Evolutionary conservation across 2,113 vertebrate genomes (phyloP), one percentile per base, ranked within the genome.

Genomic region (Gambusia affinis): DNA sequence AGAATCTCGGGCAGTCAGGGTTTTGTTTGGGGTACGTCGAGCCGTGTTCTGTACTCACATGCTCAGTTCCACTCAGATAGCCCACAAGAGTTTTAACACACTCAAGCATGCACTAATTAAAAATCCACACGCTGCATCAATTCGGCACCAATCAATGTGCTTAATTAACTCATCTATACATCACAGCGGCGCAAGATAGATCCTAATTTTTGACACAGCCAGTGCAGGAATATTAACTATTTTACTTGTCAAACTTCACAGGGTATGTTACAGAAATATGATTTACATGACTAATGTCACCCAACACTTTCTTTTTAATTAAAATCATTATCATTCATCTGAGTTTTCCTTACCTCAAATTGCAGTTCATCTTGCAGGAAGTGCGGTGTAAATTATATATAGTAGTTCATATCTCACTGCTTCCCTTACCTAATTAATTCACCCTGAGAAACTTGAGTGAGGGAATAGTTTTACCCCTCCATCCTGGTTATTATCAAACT

Each of bases 161-260:
- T 85, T 93, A 88, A 93, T 94, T 88, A 92, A 92, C 89, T 85
- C 86, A 88, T 93, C 92, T 80, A 88, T 92, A 91, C 86, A 91
- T 93, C 89, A 93, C 73, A 30, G 19, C 51, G 19, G 84, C 73
- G 37, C 71, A 83, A 60, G 75, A 39, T 39, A 42, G 64, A 78
- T 54, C 67, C 6, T 14, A 64, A 76, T 67, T 87, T 39, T 65
- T 30, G 29, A 76, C 22, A 72, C 66, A 74, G 70, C 6, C 54
- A 44, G 11, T 22, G 3, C 1, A 19, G n/a, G 51, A 44, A 67
- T 51, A 66, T n/a, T 5, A 24, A 54, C 54, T 35, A 30, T 30
- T 75, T 61, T 37, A 22, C 22, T 73, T 64, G n/a, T 65, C n/a
- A 57, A 57, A 14, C 12, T 65, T 12, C n/a, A 17, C 2, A 0